A percentile compares a stretch with the other conserved stretches of the same genome.
phyloP scores from a whole-genome alignment of 2,797 vertebrate species.

The Ctenosaura bakeri region DNA sequence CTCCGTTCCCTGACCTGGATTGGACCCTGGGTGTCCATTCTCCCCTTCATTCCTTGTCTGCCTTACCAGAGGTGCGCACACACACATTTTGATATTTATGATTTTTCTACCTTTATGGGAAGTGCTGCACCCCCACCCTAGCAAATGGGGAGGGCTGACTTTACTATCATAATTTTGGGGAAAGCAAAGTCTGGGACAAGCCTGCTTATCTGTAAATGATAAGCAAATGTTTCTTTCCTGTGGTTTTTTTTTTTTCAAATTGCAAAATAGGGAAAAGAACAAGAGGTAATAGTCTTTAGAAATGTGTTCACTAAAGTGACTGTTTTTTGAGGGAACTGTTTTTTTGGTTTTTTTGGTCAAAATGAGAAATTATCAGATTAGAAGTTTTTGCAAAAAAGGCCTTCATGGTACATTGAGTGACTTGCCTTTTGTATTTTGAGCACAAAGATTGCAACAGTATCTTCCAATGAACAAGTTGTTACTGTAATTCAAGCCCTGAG shows the following conservation, averaged over 20 bases:
- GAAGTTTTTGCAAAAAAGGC: not conserved
- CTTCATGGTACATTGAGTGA: conserved; percentile 48
- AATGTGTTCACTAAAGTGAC: not conserved
- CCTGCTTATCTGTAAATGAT: conserved; percentile 3
- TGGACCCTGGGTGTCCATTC: no score
- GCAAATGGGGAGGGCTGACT: no score
- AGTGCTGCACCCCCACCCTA: no score
- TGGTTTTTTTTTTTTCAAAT: not conserved
- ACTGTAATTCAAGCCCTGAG: conserved; percentile 12
- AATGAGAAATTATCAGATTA: conserved; percentile 29
- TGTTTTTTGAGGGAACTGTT: conserved; percentile 29
- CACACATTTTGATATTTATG: no score
- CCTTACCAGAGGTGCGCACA: no score
- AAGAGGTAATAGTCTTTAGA: not conserved
- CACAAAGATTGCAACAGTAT: conserved; percentile 1
- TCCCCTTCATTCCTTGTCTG: no score
- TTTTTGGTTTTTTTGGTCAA: conserved; percentile 27
- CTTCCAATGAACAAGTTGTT: conserved; percentile 37
- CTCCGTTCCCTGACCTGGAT: no score
- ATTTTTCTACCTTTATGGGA: no score
- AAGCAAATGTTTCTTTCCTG: not conserved
- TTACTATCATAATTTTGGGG: not conserved
- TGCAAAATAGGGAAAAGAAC: not conserved
- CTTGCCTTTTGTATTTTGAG: conserved; percentile 56
- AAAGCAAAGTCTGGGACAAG: not conserved